Base-by-base conservation (phyloP, 1,140 invertebrate genomes). In the Drosophila albomicans region DNA sequence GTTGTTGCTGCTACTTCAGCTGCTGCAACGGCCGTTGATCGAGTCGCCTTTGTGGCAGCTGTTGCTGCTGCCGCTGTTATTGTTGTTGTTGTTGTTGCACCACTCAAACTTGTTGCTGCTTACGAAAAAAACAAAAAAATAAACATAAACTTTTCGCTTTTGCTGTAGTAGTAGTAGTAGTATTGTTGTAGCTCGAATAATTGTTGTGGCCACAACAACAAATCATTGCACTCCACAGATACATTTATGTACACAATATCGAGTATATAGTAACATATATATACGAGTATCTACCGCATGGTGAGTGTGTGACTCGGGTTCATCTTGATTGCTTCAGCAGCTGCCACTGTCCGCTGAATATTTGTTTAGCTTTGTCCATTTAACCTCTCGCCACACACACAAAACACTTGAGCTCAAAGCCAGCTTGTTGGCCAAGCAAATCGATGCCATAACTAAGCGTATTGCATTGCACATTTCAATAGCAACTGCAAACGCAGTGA, bases 281-380 rank as follows among this genome's bases (percentile, higher is more conserved):
- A 0, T 38, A 66, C 48, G 30, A 16, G 13, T 25, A 57, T 20
- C 16, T 20, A 20, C 16, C 16, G 16, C 16, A 0, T 20, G 20
- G 45, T 49, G 6, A 52, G 25, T 57, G 25, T 59, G 10, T 56
- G 43, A 52, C 38, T 35, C 35, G 67, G 59, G 57, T 79, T 79
- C 69, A 87, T 87, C 84, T 88, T 79, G 84, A 87, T 87, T 82
- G 80, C 72, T 69, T 58, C 75, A 86, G 78, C 82, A 86, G 78
- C 82, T 76, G 78, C 70, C 41, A 58, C 25, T 54, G 20, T 15
- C 13, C 45, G 45, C 43, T 78, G 73, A 49, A 45, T 70, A 69
- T 52, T 78, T 43, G 35, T 16, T 54, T 52, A 15, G 68, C 52
- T 57, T 54, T 70, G 57, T 62, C 58, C 38, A 45, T 51, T 58